phyloP scores from a whole-genome alignment of 2,888 invertebrate genomes.

The Nemapogon koenigi region DNA sequence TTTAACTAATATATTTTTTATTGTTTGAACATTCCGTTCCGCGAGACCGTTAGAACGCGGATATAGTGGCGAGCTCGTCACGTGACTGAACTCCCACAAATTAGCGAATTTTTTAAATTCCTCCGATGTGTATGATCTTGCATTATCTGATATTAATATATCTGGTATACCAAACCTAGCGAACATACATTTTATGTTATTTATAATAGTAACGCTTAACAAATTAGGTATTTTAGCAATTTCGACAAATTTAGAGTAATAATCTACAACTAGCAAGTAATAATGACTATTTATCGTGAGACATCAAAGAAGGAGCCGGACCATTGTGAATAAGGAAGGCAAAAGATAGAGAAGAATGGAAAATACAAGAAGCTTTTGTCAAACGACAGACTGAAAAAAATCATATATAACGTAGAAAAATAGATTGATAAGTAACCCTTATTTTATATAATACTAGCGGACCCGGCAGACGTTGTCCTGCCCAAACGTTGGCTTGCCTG shows the following conservation, averaged over 20 bases:
- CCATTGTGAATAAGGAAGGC: too few species aligned
- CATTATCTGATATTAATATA: not conserved
- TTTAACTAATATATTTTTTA: conserved; percentile 12
- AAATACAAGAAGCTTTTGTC: too few species aligned
- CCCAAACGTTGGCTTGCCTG: too few species aligned
- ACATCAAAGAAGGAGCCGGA: too few species aligned
- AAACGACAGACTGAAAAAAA: too few species aligned
- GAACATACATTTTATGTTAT: not conserved
- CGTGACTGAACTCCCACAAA: not conserved
- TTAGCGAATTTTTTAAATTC: not conserved
- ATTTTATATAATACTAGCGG: too few species aligned
- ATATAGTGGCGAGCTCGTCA: not conserved
- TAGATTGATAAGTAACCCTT: too few species aligned
- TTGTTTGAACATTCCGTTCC: not conserved
- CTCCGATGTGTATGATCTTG: not conserved
- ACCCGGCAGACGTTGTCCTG: too few species aligned
- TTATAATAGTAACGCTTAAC: not conserved
- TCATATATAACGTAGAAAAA: too few species aligned
- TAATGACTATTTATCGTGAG: too few species aligned
- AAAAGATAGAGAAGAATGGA: too few species aligned
- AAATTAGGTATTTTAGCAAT: conserved; percentile 5
- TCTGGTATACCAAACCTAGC: conserved; percentile 1
- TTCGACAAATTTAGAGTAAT: conserved; percentile 19
- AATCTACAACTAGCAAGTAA: conserved; percentile 21
- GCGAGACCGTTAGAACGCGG: conserved; percentile 2